Base-by-base conservation (phyloP, 2,113 vertebrate genomes). In the Neomonachus schauinslandi region DNA sequence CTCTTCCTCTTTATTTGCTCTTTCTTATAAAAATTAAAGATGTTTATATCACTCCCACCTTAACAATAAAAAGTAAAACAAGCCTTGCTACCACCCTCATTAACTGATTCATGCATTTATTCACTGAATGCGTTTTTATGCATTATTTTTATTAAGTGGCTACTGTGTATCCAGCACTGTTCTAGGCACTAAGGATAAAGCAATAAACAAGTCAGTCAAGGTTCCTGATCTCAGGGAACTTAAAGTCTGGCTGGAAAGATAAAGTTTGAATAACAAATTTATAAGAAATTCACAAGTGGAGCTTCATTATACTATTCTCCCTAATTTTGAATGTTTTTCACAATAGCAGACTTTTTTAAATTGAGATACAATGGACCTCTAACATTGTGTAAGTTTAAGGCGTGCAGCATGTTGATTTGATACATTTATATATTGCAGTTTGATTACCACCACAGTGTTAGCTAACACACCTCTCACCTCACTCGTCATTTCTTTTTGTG, bases 61-160 rank as follows among this genome's bases (percentile, higher is more conserved):
- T 76, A 88, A 92, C 24, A 86, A 39, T 55, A 92, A 55, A 95
- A 81, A 95, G 55, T 53, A 95, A 92, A 88, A 81, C 21, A 95
- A 46, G 2, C 55, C 65, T 92, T 51, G n/a, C 61, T 92, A 81
- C 53, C 33, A 92, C n/a, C 21, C 15, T 82, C 36, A 61, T 31
- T 72, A 49, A 79, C 36, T 81, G 42, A 72, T 63, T 33, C 69
- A 42, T 53, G 36, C n/a, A 42, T 86, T 51, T 16, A 22, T 86
- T 85, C 28, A 57, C 46, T 16, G 13, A 77, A 55, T 16, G 39
- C 28, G 49, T 94, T 81, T 82, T 63, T 87, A 87, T 72, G n/a
- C n/a, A n/a, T n/a, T n/a, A 59, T 94, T 81, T 82, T 63, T 87
- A 87, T 72, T 81, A 86, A 71, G n/a, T 81, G 42, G 65, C 19